phyloP scores from a whole-genome alignment of 2,113 vertebrate species.

The Pseudorasbora parva region DNA sequence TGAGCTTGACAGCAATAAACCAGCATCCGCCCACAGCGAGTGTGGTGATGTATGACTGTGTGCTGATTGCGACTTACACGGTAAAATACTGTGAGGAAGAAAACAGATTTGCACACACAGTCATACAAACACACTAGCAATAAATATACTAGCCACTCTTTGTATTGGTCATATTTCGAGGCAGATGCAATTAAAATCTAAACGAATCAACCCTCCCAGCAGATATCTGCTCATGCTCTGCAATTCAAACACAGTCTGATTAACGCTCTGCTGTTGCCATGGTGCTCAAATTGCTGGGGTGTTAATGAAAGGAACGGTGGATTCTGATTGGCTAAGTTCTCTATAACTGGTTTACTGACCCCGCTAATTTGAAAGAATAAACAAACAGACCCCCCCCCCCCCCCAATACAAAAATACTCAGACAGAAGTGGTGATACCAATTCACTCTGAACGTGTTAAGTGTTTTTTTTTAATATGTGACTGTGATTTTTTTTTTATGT shows the following conservation, averaged over 20 bases:
- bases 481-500: neutral
- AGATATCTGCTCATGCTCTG: slow-evolving; percentile 11
- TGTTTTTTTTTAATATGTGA: neutral
- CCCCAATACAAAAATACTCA: neutral
- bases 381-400: slow-evolving; percentile 10
- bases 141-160: slow-evolving; percentile 5
- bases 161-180: neutral
- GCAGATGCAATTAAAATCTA: neutral
- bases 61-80: neutral
- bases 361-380: slow-evolving; percentile 61
- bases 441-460: slow-evolving; percentile 29
- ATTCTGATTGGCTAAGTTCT: slow-evolving; percentile 65
- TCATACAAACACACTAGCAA: neutral
- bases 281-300: slow-evolving; percentile 55
- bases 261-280: slow-evolving; percentile 47
- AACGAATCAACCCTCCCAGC: neutral
- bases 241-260: slow-evolving; percentile 35
- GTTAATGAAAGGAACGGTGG: slow-evolving; percentile 59
- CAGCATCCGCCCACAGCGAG: slow-evolving; percentile 31
- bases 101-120: neutral
- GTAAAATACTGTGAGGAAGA: slow-evolving; percentile 4
- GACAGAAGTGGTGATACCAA: slow-evolving; percentile 3
- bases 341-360: slow-evolving; percentile 63
- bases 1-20: slow-evolving; percentile 25
- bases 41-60: slow-evolving; percentile 30